Evolutionary conservation across 2,113 vertebrate genomes (phyloP).

Genomic region (Zeus faber): DNA sequence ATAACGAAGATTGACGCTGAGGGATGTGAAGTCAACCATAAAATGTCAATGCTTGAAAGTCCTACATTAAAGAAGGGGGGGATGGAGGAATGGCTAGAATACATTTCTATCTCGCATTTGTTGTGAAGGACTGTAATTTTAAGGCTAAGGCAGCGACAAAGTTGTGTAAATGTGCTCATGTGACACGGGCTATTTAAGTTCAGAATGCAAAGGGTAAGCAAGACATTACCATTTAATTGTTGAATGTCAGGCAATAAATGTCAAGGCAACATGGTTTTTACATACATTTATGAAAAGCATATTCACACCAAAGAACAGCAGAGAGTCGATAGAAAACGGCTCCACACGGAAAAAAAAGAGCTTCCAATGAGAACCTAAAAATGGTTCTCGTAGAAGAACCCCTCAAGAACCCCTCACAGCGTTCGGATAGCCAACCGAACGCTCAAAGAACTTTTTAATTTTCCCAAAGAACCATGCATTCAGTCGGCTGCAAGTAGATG

Average conservation of each 20-base stretch:
- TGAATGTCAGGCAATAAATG: slow-evolving; percentile 17
- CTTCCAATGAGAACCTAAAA: no score
- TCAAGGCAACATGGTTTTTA: not conserved
- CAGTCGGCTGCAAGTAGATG: no score
- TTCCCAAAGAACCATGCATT: no score
- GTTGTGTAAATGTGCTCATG: slow-evolving; percentile 15
- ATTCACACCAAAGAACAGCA: no score
- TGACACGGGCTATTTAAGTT: no score
- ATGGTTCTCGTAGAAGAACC: no score
- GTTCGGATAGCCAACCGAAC: no score
- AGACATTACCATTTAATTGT: slow-evolving; percentile 9
- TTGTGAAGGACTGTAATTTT: slow-evolving; percentile 32
- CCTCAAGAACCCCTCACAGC: no score
- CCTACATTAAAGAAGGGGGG: slow-evolving; percentile 29
- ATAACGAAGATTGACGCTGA: slow-evolving; percentile 43
- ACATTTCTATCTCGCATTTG: slow-evolving; percentile 32
- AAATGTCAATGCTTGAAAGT: slow-evolving; percentile 45
- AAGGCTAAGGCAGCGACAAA: slow-evolving; percentile 36
- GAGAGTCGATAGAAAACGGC: no score
- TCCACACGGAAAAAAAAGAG: no score
- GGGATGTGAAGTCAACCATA: slow-evolving; percentile 46
- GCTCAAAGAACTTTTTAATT: no score
- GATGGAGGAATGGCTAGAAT: slow-evolving; percentile 21
- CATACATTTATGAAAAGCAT: no score
- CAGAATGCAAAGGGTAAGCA: slow-evolving; percentile 21